A percentile compares a stretch with the other conserved stretches of the same genome.
phyloP scores from a whole-genome alignment of 1,140 invertebrate genomes.

The Drosophila saltans region DNA sequence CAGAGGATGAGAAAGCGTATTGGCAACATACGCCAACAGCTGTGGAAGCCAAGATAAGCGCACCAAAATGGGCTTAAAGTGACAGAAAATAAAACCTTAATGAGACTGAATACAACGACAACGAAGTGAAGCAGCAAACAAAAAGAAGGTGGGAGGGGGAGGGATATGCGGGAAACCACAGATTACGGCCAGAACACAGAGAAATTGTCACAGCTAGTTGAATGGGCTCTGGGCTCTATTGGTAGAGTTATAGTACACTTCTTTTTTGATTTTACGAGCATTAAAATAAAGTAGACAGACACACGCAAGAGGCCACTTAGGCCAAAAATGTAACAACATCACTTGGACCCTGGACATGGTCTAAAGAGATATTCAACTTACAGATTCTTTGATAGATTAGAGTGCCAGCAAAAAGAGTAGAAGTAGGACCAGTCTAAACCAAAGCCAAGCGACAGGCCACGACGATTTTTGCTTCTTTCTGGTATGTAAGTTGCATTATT shows the following conservation, averaged over 20 bases:
- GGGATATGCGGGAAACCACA: neutral
- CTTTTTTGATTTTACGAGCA: constrained; percentile 25
- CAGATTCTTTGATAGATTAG: constrained; percentile 71
- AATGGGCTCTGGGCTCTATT: neutral
- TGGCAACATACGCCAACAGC: constrained; percentile 14
- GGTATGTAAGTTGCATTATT: constrained; percentile 64
- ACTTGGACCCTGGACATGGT: constrained; percentile 2
- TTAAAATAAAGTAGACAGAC: constrained; percentile 15
- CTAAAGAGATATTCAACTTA: constrained; percentile 42
- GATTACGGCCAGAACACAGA: constrained; percentile 35
- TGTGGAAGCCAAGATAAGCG: constrained; percentile 47
- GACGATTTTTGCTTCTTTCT: constrained; percentile 27
- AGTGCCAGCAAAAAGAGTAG: neutral
- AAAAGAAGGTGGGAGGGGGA: neutral
- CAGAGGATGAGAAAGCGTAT: neutral
- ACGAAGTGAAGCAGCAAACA: neutral
- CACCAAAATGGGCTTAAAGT: constrained; percentile 56
- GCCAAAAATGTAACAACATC: constrained; percentile 68
- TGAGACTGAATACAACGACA: constrained; percentile 39
- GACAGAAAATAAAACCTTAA: constrained; percentile 63
- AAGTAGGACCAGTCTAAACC: neutral
- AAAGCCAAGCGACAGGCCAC: neutral
- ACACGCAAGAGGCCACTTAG: constrained; percentile 75
- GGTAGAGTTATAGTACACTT: neutral
- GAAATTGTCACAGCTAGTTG: constrained; percentile 64